A percentile compares a stretch with the other conserved stretches of the same genome.
Conservation (phyloP, 1,140 invertebrate species). For the Zaprionus capensis region DNA sequence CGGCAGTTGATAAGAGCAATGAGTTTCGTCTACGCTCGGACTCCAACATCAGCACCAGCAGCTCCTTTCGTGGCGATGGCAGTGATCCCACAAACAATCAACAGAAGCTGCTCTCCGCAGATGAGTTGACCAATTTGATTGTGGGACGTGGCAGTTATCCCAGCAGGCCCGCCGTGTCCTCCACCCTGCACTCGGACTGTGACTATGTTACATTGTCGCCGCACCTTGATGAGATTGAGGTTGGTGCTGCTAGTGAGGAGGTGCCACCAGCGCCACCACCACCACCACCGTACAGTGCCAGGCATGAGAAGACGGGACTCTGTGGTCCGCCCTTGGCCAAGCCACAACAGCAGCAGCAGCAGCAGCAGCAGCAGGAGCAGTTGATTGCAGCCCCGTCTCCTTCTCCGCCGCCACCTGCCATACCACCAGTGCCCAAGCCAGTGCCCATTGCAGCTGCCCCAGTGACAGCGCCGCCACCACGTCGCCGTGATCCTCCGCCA, state of each 20-base stretch:
- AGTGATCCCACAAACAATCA: slow-evolving; percentile 92
- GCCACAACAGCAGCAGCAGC: background rate
- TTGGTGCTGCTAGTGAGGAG: slow-evolving; percentile 53
- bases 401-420: slow-evolving; percentile 28
- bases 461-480: slow-evolving; percentile 24
- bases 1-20: slow-evolving; percentile 26
- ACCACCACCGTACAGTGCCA: slow-evolving; percentile 85
- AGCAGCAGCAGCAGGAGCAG: background rate
- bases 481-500: slow-evolving; percentile 85
- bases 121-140: slow-evolving; percentile 92
- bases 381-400: slow-evolving; percentile 4
- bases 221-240: slow-evolving; percentile 85
- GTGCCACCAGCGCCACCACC: slow-evolving; percentile 84
- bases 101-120: slow-evolving; percentile 90
- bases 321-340: slow-evolving; percentile 67
- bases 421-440: slow-evolving; percentile 48
- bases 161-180: slow-evolving; percentile 91
- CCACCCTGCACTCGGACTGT: slow-evolving; percentile 93
- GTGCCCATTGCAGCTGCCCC: slow-evolving; percentile 47
- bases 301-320: slow-evolving; percentile 82
- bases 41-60: slow-evolving; percentile 89
- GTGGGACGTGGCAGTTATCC: slow-evolving; percentile 91
- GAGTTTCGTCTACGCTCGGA: slow-evolving; percentile 88
- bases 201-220: slow-evolving; percentile 94
- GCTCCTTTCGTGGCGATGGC: slow-evolving; percentile 93